Base-by-base conservation (phyloP, 2,888 invertebrate genomes). In the Achlya flavicornis region DNA sequence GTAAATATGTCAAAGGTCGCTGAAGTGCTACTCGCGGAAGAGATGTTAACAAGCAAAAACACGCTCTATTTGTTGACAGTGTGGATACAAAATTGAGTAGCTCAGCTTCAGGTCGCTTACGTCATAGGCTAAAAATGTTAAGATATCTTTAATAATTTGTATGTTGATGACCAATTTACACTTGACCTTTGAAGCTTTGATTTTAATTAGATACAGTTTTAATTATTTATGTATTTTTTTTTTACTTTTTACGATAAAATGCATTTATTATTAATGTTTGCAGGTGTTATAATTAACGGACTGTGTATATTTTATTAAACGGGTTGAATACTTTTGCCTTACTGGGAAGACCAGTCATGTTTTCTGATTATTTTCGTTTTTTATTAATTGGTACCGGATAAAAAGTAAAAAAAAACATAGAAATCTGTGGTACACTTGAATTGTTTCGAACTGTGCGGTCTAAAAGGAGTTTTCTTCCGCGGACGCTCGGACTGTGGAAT, bases 1-100 rank as follows among this genome's bases (percentile, higher is more conserved):
- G 71, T 70, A 78, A 85, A 81, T 76, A 79, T 79, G 81, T 77
- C 79, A 83, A 78, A 82, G 79, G 79, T 80, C 66, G 69, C 64
- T 63, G 63, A 68, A 76, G 77, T 71, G 71, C 58, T 46, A 46
- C 46, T 71, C 64, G 48, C 77, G 80, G 78, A 80, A 82, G 70
- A 68, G 61, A 58, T 58, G 33, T 8, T 33, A 6, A 48, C 61
- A 61, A 67, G 61, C 63, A 19, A 80, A 76, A 76, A 63, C 53
- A 61, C 57, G 67, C 68, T 70, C 48, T 75, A 73, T 68, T 3
- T 0, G 0, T 7, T 62, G 12, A 26, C 0, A 0, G 0, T 16
- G 68, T 73, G 64, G 14, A 59, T 64, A 35, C 26, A 66, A 19
- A 14, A 69, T 75, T 63, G 57, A 46, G 61, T 66, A 60, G 10